A percentile compares a stretch with the other conserved stretches of the same genome.
These are phyloP conservation scores for Scaeva pyrastri DNA, from an alignment of 2,888 invertebrate species.

Conservation along the genomic window DNA sequence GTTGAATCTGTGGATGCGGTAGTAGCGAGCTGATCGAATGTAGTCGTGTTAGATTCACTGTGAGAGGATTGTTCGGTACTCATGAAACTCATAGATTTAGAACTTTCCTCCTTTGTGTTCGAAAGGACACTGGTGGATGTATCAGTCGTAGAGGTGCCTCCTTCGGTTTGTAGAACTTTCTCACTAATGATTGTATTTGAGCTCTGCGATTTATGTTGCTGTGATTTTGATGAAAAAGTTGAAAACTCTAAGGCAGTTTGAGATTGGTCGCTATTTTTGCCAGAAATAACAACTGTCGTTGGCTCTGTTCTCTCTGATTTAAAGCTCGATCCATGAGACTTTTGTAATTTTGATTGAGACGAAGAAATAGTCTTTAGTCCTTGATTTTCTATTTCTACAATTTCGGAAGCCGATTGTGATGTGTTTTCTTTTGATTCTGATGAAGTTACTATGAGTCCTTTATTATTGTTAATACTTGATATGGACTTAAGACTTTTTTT, in stretches of 20 bases:
- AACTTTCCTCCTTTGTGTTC: slow-evolving; percentile 37
- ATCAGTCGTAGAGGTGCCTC: slow-evolving; percentile 8
- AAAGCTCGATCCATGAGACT: slow-evolving; percentile 5
- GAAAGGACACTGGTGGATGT: slow-evolving; percentile 43
- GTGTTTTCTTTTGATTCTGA: neutral
- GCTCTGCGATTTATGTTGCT: slow-evolving; percentile 33
- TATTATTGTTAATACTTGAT: neutral
- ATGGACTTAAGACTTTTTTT: neutral
- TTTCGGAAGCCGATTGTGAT: neutral
- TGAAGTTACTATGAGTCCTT: neutral
- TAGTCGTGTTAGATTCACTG: slow-evolving; percentile 4
- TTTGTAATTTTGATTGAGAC: slow-evolving; percentile 7
- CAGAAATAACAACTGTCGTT: neutral
- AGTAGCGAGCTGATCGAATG: slow-evolving; percentile 26
- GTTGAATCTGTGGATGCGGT: neutral
- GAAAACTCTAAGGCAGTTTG: neutral
- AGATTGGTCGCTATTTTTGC: neutral
- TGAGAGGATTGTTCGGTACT: slow-evolving; percentile 37
- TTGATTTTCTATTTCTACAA: neutral
- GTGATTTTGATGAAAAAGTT: slow-evolving; percentile 47
- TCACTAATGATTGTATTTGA: slow-evolving; percentile 43
- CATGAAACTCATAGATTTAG: slow-evolving; percentile 35
- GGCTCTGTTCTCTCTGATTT: neutral
- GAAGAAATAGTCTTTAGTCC: neutral
- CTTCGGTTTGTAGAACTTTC: slow-evolving; percentile 19